Evolutionary conservation across 2,113 vertebrate species (phyloP).

Genomic region (Meles meles): DNA sequence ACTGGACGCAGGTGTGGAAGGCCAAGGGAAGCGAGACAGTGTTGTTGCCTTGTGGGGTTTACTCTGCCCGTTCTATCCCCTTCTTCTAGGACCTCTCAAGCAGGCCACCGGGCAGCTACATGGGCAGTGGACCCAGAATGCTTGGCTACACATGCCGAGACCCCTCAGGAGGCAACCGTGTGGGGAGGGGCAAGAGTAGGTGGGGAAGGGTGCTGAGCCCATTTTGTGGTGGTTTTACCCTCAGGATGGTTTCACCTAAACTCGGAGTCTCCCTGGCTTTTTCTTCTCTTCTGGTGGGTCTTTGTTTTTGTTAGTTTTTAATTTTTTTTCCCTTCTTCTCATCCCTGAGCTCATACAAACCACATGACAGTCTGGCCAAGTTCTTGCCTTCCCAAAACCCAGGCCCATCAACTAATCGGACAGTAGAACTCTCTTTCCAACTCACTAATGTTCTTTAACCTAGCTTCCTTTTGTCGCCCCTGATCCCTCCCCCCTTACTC

Average conservation of each 20-base stretch:
- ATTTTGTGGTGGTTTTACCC: background rate
- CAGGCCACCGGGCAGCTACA: background rate
- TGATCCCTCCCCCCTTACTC: background rate
- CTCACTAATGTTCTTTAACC: background rate
- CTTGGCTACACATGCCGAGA: background rate
- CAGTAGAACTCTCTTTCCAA: background rate
- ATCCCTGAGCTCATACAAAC: background rate
- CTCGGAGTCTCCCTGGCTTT: fast-evolving
- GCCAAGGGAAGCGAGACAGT: background rate
- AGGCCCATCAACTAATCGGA: background rate
- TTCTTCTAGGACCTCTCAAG: background rate
- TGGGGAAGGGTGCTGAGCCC: fast-evolving
- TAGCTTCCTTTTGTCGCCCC: background rate
- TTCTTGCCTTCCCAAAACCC: background rate
- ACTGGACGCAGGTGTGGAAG: background rate
- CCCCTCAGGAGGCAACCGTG: fast-evolving
- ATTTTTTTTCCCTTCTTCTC: background rate
- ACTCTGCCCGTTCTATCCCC: background rate
- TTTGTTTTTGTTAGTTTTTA: background rate
- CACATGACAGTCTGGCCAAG: background rate
- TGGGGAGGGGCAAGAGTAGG: background rate
- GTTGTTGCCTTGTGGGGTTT: fast-evolving
- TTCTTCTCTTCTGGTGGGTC: background rate
- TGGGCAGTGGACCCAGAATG: fast-evolving
- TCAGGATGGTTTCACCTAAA: background rate